phyloP scores from a whole-genome alignment of 2,113 vertebrate species.

The Scomber colias region DNA sequence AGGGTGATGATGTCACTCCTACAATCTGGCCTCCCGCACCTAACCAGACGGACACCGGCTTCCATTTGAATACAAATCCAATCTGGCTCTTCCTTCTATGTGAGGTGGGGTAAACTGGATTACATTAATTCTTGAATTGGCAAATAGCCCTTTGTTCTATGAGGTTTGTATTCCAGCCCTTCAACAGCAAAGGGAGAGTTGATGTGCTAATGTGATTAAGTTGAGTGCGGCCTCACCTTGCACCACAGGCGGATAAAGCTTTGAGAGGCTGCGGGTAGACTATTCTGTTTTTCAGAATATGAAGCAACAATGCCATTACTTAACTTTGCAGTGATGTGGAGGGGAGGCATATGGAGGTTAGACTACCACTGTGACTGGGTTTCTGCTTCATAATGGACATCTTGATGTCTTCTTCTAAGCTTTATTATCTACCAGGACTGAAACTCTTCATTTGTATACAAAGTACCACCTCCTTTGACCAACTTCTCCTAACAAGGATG shows the following conservation, averaged over 20 bases:
- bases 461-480: conserved; percentile 15
- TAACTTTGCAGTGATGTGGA: background rate
- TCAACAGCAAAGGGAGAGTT: conserved; percentile 47
- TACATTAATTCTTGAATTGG: conserved; percentile 69
- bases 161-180: conserved; percentile 67
- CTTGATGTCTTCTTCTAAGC: background rate
- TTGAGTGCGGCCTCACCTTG: conserved; percentile 54
- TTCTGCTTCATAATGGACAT: conserved; percentile 22
- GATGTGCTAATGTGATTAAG: conserved; percentile 70
- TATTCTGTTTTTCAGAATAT: conserved; percentile 47
- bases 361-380: background rate
- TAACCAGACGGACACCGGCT: conserved; percentile 49
- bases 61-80: conserved; percentile 73
- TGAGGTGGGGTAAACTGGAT: conserved; percentile 57
- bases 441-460: conserved; percentile 7
- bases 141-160: conserved; percentile 66
- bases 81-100: conserved; percentile 33
- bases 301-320: conserved; percentile 21
- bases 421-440: background rate
- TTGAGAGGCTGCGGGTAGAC: conserved; percentile 43
- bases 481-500: background rate
- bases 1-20: conserved; percentile 54
- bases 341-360: background rate
- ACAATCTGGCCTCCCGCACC: conserved; percentile 41
- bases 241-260: conserved; percentile 55